Conservation (phyloP, 2,797 vertebrate species). For the Sebastes vulpes region DNA sequence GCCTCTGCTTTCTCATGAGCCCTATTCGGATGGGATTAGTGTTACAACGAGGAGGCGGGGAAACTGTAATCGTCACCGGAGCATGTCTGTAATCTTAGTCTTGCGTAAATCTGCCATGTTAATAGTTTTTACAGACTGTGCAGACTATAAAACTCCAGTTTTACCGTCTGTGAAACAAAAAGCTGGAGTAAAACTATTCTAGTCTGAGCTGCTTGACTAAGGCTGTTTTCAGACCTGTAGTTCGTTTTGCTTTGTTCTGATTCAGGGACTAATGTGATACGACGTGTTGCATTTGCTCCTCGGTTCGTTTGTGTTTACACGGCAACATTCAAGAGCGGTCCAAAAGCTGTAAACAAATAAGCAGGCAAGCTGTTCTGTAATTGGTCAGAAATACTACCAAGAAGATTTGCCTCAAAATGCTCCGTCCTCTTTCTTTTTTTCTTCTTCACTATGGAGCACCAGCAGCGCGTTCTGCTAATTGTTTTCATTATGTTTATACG, state of each 20-base stretch:
- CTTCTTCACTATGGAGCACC: neutral
- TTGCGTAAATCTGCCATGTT: neutral
- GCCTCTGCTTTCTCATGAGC: neutral
- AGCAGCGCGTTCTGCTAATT: too few species aligned
- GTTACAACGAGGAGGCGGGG: slow-evolving; percentile 5
- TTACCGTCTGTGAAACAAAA: neutral
- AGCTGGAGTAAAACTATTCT: neutral
- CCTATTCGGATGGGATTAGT: neutral
- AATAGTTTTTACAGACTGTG: slow-evolving; percentile 18
- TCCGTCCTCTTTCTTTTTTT: neutral
- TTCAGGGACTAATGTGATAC: too few species aligned
- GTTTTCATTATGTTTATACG: neutral
- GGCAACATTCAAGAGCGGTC: neutral
- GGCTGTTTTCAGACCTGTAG: neutral
- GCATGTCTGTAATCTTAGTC: slow-evolving; percentile 3
- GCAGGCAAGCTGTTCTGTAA: neutral
- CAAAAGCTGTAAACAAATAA: neutral
- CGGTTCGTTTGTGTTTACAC: neutral
- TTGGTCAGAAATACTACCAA: neutral
- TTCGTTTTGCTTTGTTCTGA: neutral
- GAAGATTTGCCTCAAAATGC: neutral
- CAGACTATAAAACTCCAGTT: neutral
- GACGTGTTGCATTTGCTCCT: too few species aligned
- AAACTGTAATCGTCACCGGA: neutral
- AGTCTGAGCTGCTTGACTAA: neutral